These are phyloP conservation scores for Allophyes oxyacanthae DNA, from an alignment of 2,888 invertebrate species.

Conservation along the genomic window DNA sequence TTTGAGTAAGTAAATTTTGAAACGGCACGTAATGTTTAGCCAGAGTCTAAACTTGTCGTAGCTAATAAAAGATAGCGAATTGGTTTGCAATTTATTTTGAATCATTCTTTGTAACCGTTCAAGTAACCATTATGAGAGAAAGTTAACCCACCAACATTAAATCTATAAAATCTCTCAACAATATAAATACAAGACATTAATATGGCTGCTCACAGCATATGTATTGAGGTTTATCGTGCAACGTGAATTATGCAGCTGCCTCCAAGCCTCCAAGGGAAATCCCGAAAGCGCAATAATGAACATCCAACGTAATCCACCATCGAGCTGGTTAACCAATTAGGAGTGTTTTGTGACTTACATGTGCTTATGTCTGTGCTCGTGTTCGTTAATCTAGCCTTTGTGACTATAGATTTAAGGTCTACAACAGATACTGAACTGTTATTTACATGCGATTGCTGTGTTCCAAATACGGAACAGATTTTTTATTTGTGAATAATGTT, in stretches of 20 bases:
- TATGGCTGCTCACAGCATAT: constrained; percentile 34
- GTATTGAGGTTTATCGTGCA: constrained; percentile 72
- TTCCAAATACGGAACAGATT: too few relatives aligned
- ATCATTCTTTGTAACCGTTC: too few relatives aligned
- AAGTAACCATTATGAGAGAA: background rate
- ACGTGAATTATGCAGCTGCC: constrained; percentile 73
- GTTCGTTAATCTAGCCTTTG: constrained; percentile 32
- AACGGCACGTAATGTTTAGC: too few relatives aligned
- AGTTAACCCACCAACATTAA: constrained; percentile 3
- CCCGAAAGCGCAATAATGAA: constrained; percentile 81
- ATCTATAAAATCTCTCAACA: constrained; percentile 22
- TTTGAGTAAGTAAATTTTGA: background rate
- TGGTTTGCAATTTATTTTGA: too few relatives aligned
- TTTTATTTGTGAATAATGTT: background rate
- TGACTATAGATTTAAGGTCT: constrained; percentile 2
- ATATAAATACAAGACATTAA: constrained; percentile 32
- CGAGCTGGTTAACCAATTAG: constrained; percentile 79
- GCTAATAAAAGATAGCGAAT: too few relatives aligned
- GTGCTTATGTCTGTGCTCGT: constrained; percentile 14
- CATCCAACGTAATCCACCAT: constrained; percentile 74
- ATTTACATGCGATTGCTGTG: background rate
- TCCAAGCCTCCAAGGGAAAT: constrained; percentile 70
- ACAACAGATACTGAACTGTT: background rate
- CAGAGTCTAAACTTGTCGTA: too few relatives aligned
- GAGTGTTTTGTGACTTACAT: constrained; percentile 61